Evolutionary conservation across 2,888 invertebrate species (phyloP).

Genomic region (Caenorhabditis macrosperma): DNA sequence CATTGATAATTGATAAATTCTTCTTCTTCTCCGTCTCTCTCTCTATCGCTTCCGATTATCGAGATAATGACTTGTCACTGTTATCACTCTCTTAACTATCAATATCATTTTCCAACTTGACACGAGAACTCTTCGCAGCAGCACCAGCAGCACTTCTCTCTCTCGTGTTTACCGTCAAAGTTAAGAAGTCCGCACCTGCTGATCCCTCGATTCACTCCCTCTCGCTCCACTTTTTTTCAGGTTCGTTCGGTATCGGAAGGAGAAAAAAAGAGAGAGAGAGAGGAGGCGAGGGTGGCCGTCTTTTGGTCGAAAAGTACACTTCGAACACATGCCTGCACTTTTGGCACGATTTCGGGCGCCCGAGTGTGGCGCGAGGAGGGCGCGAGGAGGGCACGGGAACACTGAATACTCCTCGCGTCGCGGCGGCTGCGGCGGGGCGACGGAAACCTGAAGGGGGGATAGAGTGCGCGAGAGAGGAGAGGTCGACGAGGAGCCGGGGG

Average conservation of each 20-base stretch:
- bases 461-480: neutral
- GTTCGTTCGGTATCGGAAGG: neutral
- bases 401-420: too few species aligned
- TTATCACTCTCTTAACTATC: too few species aligned
- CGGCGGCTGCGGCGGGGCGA: too few species aligned
- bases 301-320: conserved; percentile 34
- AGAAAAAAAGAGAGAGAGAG: neutral
- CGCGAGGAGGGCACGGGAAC: neutral
- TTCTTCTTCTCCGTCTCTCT: too few species aligned
- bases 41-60: too few species aligned
- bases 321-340: conserved; percentile 29
- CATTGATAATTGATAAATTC: too few species aligned
- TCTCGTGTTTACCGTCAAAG: neutral
- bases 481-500: neutral
- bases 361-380: conserved; percentile 3
- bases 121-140: too few species aligned
- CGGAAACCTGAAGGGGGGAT: conserved; percentile 8
- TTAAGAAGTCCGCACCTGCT: neutral
- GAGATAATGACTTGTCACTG: too few species aligned
- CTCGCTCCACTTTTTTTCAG: too few species aligned
- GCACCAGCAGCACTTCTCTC: neutral
- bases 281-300: neutral
- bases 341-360: conserved; percentile 27
- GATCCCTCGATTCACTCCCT: neutral
- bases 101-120: too few species aligned